Evolutionary conservation across 2,113 vertebrate genomes (phyloP).

Genomic region (Anthoscopus minutus): DNA sequence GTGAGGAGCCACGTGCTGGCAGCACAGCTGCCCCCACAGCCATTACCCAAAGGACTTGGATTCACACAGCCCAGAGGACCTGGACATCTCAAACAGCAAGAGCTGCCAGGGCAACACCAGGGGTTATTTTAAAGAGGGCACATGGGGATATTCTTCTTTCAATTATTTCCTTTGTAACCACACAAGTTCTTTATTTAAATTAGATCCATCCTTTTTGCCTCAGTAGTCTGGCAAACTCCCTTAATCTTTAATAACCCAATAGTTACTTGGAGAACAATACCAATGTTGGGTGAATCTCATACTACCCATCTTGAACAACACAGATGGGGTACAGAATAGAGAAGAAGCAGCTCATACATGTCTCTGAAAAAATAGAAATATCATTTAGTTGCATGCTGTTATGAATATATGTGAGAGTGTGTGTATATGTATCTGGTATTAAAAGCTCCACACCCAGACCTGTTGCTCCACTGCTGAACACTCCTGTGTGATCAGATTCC

Average conservation of each 20-base stretch:
- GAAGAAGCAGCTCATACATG: not conserved
- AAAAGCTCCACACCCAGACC: not conserved
- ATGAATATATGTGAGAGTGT: rapidly evolving
- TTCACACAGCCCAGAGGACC: not conserved
- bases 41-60: not conserved
- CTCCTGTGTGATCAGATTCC: not conserved
- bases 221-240: not conserved
- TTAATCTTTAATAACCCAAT: not conserved
- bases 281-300: not conserved
- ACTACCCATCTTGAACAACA: not conserved
- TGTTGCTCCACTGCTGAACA: not conserved
- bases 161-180: not conserved
- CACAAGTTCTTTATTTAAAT: not conserved
- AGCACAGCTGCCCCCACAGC: not conserved
- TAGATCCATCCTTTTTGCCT: not conserved
- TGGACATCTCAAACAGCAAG: not conserved
- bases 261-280: not conserved
- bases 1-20: not conserved
- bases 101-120: not conserved
- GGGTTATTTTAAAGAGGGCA: not conserved
- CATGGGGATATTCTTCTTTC: not conserved
- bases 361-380: not conserved
- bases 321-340: not conserved
- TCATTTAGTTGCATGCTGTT: not conserved
- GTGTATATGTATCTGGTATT: not conserved